Conservation (phyloP, 2,888 invertebrate genomes). For the Rhagium mordax region DNA sequence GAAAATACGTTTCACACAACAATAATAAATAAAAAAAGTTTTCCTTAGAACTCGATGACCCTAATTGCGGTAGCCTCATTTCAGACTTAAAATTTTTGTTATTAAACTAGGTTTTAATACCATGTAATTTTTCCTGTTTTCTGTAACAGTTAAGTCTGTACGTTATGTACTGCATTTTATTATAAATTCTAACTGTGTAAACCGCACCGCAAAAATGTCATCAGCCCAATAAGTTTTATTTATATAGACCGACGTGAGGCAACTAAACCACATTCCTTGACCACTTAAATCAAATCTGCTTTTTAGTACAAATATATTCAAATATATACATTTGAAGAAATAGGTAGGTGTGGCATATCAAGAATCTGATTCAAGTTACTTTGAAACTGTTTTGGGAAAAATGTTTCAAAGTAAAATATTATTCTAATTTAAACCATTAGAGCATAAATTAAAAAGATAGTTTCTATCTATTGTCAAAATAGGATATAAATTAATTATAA, state of each 20-base stretch:
- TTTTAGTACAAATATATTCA: too few species aligned
- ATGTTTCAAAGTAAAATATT: too few species aligned
- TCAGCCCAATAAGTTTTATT: slow-evolving; percentile 1
- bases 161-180: neutral
- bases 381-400: too few species aligned
- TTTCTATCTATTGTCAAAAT: too few species aligned
- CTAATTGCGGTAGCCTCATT: neutral
- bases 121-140: slow-evolving; percentile 3
- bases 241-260: neutral
- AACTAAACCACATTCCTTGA: slow-evolving; percentile 7
- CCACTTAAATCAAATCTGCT: neutral
- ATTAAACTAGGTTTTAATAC: neutral
- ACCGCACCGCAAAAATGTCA: neutral
- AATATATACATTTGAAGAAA: too few species aligned
- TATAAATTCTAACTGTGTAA: slow-evolving; percentile 1
- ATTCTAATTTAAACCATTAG: too few species aligned
- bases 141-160: slow-evolving; percentile 6
- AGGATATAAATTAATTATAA: too few species aligned
- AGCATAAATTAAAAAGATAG: too few species aligned
- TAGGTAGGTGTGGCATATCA: too few species aligned
- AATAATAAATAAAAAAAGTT: neutral
- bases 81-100: neutral
- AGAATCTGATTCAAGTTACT: too few species aligned
- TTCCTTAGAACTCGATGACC: neutral
- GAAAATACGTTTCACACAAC: neutral